Percentiles rank a stretch among this genome's conserved stretches.
These are phyloP conservation scores for Caranx melampygus DNA, from an alignment of 2,113 vertebrate genomes.

Conservation along the genomic window DNA sequence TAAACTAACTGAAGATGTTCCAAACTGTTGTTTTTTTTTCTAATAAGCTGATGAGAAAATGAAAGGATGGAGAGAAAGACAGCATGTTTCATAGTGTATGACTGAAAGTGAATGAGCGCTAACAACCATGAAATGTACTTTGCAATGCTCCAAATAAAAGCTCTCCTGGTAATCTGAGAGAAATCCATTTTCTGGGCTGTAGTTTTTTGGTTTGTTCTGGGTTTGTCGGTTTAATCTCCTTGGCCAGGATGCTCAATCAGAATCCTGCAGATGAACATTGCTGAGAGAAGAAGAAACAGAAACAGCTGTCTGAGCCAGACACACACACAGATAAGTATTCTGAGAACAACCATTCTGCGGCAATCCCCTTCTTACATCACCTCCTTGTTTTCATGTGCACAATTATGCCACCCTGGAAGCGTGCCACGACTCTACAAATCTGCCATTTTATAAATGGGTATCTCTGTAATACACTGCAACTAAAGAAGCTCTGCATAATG, in stretches of 20 bases:
- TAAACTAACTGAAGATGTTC: slow-evolving; percentile 31
- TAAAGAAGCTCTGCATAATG: background rate
- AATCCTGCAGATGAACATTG: slow-evolving; percentile 34
- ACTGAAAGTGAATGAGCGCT: slow-evolving; percentile 52
- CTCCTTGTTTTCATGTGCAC: slow-evolving; percentile 22
- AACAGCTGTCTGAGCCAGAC: slow-evolving; percentile 37
- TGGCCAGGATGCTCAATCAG: slow-evolving; percentile 52
- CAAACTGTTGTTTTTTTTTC: slow-evolving; percentile 39
- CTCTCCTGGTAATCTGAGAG: slow-evolving; percentile 71
- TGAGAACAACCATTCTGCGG: slow-evolving; percentile 17
- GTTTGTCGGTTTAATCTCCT: slow-evolving; percentile 56
- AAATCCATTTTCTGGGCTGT: slow-evolving; percentile 66
- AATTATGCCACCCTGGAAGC: slow-evolving; percentile 7
- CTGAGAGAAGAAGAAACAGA: slow-evolving; percentile 35
- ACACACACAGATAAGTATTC: slow-evolving; percentile 38
- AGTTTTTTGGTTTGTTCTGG: slow-evolving; percentile 47
- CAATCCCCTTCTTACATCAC: slow-evolving; percentile 66
- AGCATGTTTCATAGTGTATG: slow-evolving; percentile 31
- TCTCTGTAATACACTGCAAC: background rate
- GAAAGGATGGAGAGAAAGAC: slow-evolving; percentile 27
- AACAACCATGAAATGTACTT: slow-evolving; percentile 74
- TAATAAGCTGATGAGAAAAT: slow-evolving; percentile 30
- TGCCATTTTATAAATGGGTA: background rate
- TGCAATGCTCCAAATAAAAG: slow-evolving; percentile 78
- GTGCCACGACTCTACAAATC: slow-evolving; percentile 6